Conservation (phyloP, 2,888 invertebrate genomes). For the Tromatobia lineatoria region DNA sequence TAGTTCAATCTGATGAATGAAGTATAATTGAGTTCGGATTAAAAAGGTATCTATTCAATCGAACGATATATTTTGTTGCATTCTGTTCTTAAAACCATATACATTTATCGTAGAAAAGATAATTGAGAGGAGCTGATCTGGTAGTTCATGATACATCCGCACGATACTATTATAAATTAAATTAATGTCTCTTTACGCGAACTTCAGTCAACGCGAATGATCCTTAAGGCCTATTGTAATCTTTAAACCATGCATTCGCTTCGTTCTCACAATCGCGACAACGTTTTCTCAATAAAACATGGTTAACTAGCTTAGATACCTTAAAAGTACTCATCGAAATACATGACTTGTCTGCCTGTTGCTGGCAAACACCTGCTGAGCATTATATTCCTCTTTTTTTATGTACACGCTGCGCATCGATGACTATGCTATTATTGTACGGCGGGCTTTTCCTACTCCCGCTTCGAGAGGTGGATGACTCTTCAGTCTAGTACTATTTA, state of each 20-base stretch:
- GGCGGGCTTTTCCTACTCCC: constrained; percentile 18
- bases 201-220: constrained; percentile 32
- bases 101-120: constrained; percentile 4
- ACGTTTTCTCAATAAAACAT: constrained; percentile 46
- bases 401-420: constrained; percentile 8
- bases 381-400: constrained; percentile 24
- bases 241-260: constrained; percentile 21
- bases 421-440: constrained; percentile 21
- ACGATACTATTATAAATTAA: constrained; percentile 28
- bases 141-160: constrained; percentile 7
- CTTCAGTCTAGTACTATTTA: not conserved
- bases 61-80: not conserved
- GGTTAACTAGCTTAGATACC: constrained; percentile 52
- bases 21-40: too few relatives aligned
- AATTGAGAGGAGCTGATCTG: constrained; percentile 32
- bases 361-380: constrained; percentile 45
- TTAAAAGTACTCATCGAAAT: constrained; percentile 29
- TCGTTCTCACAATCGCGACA: constrained; percentile 37
- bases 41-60: not conserved
- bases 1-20: not conserved
- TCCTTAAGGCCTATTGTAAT: constrained; percentile 22
- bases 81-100: not conserved
- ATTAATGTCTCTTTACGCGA: not conserved
- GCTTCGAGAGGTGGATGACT: constrained; percentile 6
- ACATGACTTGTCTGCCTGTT: constrained; percentile 49